phyloP scores from a whole-genome alignment of 2,113 vertebrate species.

The Phocoena phocoena region DNA sequence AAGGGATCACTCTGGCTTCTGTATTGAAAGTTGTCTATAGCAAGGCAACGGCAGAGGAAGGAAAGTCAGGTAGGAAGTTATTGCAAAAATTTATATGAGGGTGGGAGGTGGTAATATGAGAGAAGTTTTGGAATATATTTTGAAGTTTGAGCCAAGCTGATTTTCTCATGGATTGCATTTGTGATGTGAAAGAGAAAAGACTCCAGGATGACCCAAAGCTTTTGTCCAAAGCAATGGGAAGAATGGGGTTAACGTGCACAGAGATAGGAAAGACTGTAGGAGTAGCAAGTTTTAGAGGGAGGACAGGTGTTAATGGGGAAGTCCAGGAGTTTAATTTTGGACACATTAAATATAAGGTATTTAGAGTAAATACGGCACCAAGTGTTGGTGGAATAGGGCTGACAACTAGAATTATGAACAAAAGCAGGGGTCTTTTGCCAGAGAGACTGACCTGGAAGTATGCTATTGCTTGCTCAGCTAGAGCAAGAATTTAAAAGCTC shows the following conservation, averaged over 20 bases:
- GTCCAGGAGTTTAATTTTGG: background rate
- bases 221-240: background rate
- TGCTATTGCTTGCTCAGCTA: background rate
- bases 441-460: background rate
- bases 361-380: background rate
- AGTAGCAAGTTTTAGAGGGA: background rate
- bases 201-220: background rate
- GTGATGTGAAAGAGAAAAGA: background rate
- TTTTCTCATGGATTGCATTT: background rate
- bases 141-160: background rate
- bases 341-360: background rate
- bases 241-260: background rate
- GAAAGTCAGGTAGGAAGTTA: background rate
- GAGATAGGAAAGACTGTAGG: background rate
- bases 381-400: background rate
- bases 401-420: background rate
- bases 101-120: background rate
- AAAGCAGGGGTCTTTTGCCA: background rate
- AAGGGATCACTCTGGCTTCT: background rate
- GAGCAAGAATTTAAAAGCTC: slow-evolving; percentile 31
- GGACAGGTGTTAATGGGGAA: background rate
- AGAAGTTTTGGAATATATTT: background rate
- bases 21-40: background rate
- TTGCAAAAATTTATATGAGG: background rate
- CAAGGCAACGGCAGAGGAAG: background rate